Evolutionary conservation across 2,113 vertebrate genomes (phyloP), one percentile per base, ranked within the genome.

Genomic region (Poicephalus meyeri): DNA sequence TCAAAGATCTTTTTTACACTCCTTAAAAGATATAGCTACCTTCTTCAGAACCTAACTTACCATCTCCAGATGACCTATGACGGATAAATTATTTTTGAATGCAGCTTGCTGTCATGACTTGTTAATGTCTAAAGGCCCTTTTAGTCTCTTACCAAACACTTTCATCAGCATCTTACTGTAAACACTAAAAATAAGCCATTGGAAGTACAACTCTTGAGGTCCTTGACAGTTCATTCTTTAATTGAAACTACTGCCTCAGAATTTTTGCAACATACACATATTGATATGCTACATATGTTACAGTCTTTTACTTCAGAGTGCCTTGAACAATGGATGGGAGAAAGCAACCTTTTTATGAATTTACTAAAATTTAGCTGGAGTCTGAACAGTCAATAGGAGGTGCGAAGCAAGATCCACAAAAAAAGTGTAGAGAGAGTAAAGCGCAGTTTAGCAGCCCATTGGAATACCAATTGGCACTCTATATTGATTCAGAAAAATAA

Each of bases 21-120:
- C 76, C 70, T 68, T 91, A 93, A 86, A 91, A 91, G 25, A 82
- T 16, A 44, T 11, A 92, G 31, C 49, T 82, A 26, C 83, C 61
- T 63, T 91, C 20, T 93, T 94, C 91, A 91, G 76, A 93, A 85
- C 65, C 41, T 92, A 72, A 94, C 52, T 88, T 94, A 58, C 20
- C 41, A 69, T 94, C 61, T 94, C 49, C 76, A 90, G 76, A 87
- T 95, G 93, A 97, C 93, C 88, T 41, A 33, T 88, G 64, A 74
- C 80, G 95, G 70, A 95, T 95, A 94, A 91, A 96, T 95, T 95
- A 90, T 90, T 97, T 89, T 93, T 37, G 76, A 95, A 80, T 82
- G 29, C 69, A 91, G 25, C 89, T 94, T 96, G 76, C 88, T 96
- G 93, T 96, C 94, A 94, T 89, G 88, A 93, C 66, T 91, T 93